A percentile compares a stretch with the other conserved stretches of the same genome.
Conservation (phyloP, 2,113 vertebrate species). For the Mus pahari region DNA sequence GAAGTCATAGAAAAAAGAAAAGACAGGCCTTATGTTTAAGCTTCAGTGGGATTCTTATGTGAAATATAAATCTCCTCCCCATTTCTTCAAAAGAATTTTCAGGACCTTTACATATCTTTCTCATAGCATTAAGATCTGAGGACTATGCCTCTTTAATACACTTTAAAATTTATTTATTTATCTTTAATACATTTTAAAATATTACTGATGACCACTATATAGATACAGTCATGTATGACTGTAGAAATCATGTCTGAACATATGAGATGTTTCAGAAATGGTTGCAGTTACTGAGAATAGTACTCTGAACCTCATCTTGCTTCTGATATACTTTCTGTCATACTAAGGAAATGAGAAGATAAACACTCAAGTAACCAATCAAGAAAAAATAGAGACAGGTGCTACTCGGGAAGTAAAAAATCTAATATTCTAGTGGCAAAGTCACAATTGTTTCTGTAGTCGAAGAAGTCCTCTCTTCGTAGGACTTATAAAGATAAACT, state of each 20-base stretch:
- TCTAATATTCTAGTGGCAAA: neutral
- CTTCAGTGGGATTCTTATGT: neutral
- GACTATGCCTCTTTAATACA: fast-evolving
- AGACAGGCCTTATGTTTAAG: neutral
- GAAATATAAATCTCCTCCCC: neutral
- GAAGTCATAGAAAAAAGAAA: neutral
- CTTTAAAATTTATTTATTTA: neutral
- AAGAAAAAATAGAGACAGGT: neutral
- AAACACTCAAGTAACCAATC: neutral
- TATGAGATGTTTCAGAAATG: neutral
- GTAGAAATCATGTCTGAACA: neutral
- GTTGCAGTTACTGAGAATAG: neutral
- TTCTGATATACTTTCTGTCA: neutral
- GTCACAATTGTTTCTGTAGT: neutral
- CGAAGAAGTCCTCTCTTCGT: neutral
- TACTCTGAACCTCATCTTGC: neutral
- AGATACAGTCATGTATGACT: neutral
- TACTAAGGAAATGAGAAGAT: neutral
- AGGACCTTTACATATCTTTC: neutral
- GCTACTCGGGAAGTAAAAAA: neutral
- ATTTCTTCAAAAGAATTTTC: neutral
- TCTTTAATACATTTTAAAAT: neutral
- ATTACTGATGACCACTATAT: neutral
- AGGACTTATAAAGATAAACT: neutral
- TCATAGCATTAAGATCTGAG: neutral